phyloP scores from a whole-genome alignment of 2,888 invertebrate species.

The Tenthredo notha region DNA sequence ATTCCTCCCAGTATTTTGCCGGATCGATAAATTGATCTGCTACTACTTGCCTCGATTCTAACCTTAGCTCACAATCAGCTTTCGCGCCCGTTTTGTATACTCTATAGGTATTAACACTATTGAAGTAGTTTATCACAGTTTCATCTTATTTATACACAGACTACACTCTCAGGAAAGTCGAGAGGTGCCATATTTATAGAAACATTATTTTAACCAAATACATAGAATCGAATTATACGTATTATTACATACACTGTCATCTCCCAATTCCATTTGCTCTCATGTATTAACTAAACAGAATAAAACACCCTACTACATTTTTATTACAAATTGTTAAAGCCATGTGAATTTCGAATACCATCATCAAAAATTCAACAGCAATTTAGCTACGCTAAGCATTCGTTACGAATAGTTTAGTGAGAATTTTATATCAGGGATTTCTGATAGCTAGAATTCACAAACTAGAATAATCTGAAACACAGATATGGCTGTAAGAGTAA shows the following conservation, averaged over 20 bases:
- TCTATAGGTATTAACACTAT: background rate
- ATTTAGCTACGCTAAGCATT: background rate
- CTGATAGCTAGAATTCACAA: too few relatives aligned
- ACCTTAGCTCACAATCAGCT: slow-evolving; percentile 30
- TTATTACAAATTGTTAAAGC: background rate
- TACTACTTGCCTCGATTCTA: slow-evolving; percentile 45
- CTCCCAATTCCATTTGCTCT: background rate
- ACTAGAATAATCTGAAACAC: background rate
- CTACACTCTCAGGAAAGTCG: background rate
- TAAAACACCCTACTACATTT: too few relatives aligned
- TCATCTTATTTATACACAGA: background rate
- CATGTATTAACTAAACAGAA: background rate
- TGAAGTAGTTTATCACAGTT: background rate
- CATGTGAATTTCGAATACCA: background rate
- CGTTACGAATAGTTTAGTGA: background rate
- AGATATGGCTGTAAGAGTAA: background rate
- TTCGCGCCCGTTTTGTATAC: slow-evolving; percentile 38
- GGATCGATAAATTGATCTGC: slow-evolving; percentile 53
- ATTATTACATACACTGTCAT: background rate
- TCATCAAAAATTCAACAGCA: background rate
- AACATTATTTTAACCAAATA: background rate
- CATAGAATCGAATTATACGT: slow-evolving; percentile 1
- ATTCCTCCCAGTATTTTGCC: slow-evolving; percentile 15
- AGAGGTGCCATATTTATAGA: slow-evolving; percentile 24
- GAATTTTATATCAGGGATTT: too few relatives aligned